Evolutionary conservation across 1,140 invertebrate species (phyloP), one percentile per base, ranked within the genome.

Genomic region (Heliconius himera): DNA sequence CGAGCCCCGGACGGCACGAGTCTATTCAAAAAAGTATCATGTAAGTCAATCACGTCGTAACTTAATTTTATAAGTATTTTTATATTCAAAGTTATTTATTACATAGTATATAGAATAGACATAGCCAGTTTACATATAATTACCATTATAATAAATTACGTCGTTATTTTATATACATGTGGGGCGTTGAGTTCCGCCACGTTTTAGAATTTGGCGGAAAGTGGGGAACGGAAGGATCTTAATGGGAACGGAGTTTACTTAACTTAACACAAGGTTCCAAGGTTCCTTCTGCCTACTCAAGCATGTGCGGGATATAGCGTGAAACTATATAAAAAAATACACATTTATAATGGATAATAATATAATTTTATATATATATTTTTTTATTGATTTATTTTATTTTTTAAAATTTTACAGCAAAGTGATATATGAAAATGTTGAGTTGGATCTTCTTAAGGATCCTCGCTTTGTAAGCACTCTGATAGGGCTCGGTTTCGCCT

Each of bases 21-120:
- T 93, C 92, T 9, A 85, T 92, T 36, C 90, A 90, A 82, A 94
- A 93, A 74, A 93, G 85, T 80, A 89, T 94, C 66, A 88, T 92
- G 92, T 93, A 83, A 93, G 92, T 90, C 73, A 76, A 71, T 60
- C 76, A 38, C 11, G 20, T 60, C n/a, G n/a, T 56, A 8, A 56
- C 3, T n/a, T 51, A 11, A n/a, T n/a, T n/a, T n/a, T n/a, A n/a
- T n/a, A n/a, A 20, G 20, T 51, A 60, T 9, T n/a, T 60, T 60
- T 8, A 11, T 11, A 60, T 22, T 60, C 0, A 1, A 22, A 60
- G 20, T 60, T 60, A 9, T 22, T 22, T 22, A 60, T 56, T 60
- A 60, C 41, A 46, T 46, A 46, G 13, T 9, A 60, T 60, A 26
- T 22, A 1, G n/a, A 18, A 8, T 20, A 22, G 20, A 56, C 20